A percentile compares a stretch with the other conserved stretches of the same genome.
These are phyloP conservation scores for Dromiciops gliroides DNA, from an alignment of 2,113 vertebrate genomes.

Conservation along the genomic window DNA sequence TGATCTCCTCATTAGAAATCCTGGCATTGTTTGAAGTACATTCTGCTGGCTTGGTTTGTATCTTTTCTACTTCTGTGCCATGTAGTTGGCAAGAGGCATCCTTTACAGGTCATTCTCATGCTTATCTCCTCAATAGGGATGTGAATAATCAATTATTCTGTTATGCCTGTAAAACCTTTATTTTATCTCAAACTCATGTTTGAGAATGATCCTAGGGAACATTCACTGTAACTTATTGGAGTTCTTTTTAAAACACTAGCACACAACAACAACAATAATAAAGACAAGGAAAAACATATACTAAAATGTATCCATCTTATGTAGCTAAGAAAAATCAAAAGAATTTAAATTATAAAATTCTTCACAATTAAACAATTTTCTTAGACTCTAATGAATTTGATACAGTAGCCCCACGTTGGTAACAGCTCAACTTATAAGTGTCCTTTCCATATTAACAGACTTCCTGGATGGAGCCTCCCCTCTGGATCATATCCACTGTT, in stretches of 20 bases:
- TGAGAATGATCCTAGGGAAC: neutral
- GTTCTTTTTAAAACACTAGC: neutral
- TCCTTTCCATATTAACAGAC: too few species aligned
- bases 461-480: too few species aligned
- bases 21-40: neutral
- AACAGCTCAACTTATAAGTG: too few species aligned
- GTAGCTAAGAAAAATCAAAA: neutral
- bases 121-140: neutral
- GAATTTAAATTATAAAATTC: too few species aligned
- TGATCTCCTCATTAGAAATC: neutral
- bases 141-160: neutral
- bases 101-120: neutral
- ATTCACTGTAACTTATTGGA: neutral
- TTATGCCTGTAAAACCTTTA: neutral
- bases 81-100: neutral
- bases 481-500: too few species aligned
- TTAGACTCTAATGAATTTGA: too few species aligned
- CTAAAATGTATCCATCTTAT: neutral
- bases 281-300: neutral
- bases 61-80: too few species aligned
- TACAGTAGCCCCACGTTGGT: too few species aligned
- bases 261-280: neutral
- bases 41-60: neutral
- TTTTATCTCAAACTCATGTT: neutral
- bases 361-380: too few species aligned